Percentiles rank a stretch among this genome's conserved stretches.
Evolutionary conservation across 2,888 invertebrate species (phyloP).

Genomic region (Habrosyne pyritoides): DNA sequence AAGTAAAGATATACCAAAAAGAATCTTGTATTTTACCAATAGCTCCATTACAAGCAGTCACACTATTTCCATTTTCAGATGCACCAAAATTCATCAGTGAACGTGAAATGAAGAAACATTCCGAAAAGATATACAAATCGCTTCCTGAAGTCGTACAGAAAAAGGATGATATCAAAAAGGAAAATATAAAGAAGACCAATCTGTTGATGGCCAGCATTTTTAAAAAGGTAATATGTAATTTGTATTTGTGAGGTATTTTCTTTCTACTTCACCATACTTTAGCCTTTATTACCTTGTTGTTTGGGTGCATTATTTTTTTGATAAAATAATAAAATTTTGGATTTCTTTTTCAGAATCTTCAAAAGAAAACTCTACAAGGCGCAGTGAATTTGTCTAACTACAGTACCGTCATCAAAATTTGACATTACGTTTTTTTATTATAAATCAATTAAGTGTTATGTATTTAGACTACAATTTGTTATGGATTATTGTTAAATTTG

Average conservation of each 20-base stretch:
- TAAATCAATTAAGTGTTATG: constrained; percentile 29
- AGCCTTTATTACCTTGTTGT: too few relatives aligned
- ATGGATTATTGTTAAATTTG: constrained; percentile 25
- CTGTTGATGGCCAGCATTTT: constrained; percentile 90
- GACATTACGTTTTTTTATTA: constrained; percentile 37
- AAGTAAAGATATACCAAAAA: too few relatives aligned
- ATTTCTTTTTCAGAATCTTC: constrained; percentile 84
- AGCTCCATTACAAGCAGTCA: background rate
- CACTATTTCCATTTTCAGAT: constrained; percentile 44
- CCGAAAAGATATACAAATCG: constrained; percentile 84
- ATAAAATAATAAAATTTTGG: background rate
- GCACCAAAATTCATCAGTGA: constrained; percentile 75
- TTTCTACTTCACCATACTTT: too few relatives aligned
- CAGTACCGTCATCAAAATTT: constrained; percentile 82
- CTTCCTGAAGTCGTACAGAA: constrained; percentile 89
- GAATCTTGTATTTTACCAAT: too few relatives aligned
- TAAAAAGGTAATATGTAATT: constrained; percentile 82
- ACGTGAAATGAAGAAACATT: constrained; percentile 76
- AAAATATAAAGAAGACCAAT: constrained; percentile 86
- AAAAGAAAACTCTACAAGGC: constrained; percentile 86
- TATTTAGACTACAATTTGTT: constrained; percentile 23
- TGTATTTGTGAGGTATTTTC: too few relatives aligned
- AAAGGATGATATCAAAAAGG: constrained; percentile 83
- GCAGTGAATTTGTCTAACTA: constrained; percentile 86
- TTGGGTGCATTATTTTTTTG: too few relatives aligned